These are phyloP conservation scores for Porites cylindrica DNA, from an alignment of 92 coral and sea anemone species.

Conservation along the genomic window DNA sequence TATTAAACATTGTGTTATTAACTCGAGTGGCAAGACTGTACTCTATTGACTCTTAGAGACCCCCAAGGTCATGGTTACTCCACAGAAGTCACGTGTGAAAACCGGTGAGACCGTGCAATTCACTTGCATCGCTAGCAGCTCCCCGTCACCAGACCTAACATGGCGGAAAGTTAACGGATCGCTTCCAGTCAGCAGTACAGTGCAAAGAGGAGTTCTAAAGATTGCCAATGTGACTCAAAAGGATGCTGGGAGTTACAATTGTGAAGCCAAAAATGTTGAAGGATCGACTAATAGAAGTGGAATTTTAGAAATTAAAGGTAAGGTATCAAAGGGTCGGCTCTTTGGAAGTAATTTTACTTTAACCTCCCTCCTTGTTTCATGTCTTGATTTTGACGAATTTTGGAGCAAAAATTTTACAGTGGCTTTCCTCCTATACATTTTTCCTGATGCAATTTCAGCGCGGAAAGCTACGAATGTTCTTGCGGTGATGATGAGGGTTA, in stretches of 20 bases:
- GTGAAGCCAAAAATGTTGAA: slow-evolving; percentile 79
- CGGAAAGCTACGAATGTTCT: too few species aligned
- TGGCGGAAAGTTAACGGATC: slow-evolving; percentile 86
- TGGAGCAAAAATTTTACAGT: too few species aligned
- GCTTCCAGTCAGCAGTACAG: slow-evolving; percentile 69
- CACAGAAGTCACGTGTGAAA: slow-evolving; percentile 70
- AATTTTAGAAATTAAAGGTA: slow-evolving; percentile 66
- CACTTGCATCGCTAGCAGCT: slow-evolving; percentile 89
- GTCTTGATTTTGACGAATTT: not conserved
- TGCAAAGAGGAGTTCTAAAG: slow-evolving; percentile 69
- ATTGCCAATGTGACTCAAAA: slow-evolving; percentile 66
- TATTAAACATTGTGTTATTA: too few species aligned
- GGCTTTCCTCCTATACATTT: too few species aligned
- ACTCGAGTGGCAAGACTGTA: too few species aligned
- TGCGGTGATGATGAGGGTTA: too few species aligned
- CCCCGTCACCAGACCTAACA: slow-evolving; percentile 80
- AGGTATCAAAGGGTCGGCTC: not conserved
- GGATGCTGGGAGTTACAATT: slow-evolving; percentile 83
- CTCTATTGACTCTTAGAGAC: slow-evolving; percentile 54
- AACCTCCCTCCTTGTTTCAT: not conserved
- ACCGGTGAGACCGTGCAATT: slow-evolving; percentile 86
- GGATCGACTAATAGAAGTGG: slow-evolving; percentile 78
- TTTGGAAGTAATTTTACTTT: not conserved
- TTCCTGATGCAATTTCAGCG: too few species aligned
- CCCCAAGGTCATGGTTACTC: slow-evolving; percentile 83